phyloP scores from a whole-genome alignment of 2,113 vertebrate genomes.

The Hydrolagus affinis region DNA sequence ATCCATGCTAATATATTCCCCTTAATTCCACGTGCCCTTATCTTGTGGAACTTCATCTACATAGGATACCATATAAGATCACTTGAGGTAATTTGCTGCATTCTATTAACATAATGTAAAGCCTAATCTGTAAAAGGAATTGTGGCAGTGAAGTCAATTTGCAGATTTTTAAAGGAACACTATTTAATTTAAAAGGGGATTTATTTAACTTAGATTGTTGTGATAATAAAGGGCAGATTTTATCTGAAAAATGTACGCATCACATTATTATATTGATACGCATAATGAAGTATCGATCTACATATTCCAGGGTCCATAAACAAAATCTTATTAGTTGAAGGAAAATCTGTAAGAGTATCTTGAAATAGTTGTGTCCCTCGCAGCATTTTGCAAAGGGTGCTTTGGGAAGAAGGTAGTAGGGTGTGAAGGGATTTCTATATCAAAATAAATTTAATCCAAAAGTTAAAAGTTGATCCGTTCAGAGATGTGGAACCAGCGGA shows the following conservation, averaged over 20 bases:
- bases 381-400: no score
- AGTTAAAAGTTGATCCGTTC: no score
- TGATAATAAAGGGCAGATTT: neutral
- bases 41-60: no score
- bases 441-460: no score
- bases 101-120: neutral
- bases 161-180: neutral
- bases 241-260: neutral
- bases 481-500: no score
- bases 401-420: no score
- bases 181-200: neutral
- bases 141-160: neutral
- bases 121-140: neutral
- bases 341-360: neutral
- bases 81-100: neutral
- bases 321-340: neutral
- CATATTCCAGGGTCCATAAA: neutral
- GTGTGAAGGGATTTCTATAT: no score
- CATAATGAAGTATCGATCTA: neutral
- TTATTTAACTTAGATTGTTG: neutral
- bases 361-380: no score
- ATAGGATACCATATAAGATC: neutral
- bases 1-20: no score
- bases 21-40: no score
- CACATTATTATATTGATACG: neutral